These are phyloP conservation scores for Phalacrocorax brasilianus DNA, from an alignment of 2,113 vertebrate genomes.

Conservation along the genomic window DNA sequence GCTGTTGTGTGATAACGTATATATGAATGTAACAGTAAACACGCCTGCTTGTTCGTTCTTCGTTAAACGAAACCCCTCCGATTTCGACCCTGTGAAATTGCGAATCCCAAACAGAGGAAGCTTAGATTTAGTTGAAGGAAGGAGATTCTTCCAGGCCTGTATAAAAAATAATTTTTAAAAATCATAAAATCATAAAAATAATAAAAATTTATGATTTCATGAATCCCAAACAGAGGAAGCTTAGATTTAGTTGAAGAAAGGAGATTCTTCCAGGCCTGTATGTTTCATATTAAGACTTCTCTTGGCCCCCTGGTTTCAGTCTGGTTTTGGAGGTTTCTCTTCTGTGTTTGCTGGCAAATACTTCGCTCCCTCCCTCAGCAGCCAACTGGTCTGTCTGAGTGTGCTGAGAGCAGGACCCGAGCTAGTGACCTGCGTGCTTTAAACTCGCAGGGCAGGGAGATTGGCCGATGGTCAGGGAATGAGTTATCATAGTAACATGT, in stretches of 20 bases:
- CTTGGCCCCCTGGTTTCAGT: neutral
- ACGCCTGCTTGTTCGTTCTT: neutral
- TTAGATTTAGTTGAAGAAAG: neutral
- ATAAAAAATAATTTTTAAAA: neutral
- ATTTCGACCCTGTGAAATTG: rapidly evolving
- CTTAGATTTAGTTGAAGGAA: neutral
- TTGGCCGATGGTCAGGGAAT: neutral
- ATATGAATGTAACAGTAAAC: neutral
- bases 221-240: neutral
- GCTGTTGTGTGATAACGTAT: neutral
- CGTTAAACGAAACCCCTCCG: neutral
- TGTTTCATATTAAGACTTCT: neutral
- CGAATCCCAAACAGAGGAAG: neutral
- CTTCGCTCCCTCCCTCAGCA: neutral
- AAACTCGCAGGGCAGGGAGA: neutral
- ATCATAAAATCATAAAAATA: too few species aligned
- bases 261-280: neutral
- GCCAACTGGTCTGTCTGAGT: neutral
- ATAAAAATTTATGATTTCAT: too few species aligned
- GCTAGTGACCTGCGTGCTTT: neutral
- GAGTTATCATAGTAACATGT: neutral
- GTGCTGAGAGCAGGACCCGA: neutral
- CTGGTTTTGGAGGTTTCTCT: neutral
- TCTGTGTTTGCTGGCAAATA: neutral
- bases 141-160: neutral